These are phyloP conservation scores for Amiota mariae DNA, from an alignment of 2,888 invertebrate genomes.

Conservation along the genomic window DNA sequence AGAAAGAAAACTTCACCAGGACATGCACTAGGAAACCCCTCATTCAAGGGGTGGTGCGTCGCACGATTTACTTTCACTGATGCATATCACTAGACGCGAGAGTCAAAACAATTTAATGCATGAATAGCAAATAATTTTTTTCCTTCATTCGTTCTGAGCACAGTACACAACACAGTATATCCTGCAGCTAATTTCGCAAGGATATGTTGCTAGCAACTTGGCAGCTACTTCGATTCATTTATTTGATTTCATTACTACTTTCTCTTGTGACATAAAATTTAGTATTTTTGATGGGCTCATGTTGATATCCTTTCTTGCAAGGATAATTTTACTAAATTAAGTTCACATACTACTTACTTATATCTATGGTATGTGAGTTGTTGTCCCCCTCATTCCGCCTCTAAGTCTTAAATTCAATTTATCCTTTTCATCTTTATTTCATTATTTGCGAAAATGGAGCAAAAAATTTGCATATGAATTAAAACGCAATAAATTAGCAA, in stretches of 20 bases:
- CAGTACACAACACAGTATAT: background rate
- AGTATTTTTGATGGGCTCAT: conserved; percentile 30
- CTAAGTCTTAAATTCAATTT: conserved; percentile 25
- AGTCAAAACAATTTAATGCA: conserved; percentile 73
- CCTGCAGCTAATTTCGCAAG: conserved; percentile 14
- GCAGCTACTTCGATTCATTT: conserved; percentile 13
- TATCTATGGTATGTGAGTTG: too few species aligned
- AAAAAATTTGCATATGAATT: conserved; percentile 64
- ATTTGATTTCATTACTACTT: background rate
- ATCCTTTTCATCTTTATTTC: conserved; percentile 54
- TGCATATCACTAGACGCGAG: conserved; percentile 31
- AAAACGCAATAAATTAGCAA: conserved; percentile 65
- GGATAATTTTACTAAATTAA: conserved; percentile 1
- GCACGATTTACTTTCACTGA: conserved; percentile 32
- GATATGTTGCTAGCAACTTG: background rate
- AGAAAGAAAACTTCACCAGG: background rate
- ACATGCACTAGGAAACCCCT: background rate
- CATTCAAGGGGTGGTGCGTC: conserved; percentile 11
- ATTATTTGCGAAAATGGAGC: conserved; percentile 56
- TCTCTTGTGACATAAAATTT: conserved; percentile 40
- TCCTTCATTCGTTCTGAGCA: conserved; percentile 2
- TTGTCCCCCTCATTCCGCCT: conserved; percentile 6
- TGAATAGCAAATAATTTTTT: conserved; percentile 71
- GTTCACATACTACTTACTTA: background rate
- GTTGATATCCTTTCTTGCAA: conserved; percentile 46